Evolutionary conservation across 1,140 invertebrate genomes (phyloP).

Genomic region (Drosophila leontia): DNA sequence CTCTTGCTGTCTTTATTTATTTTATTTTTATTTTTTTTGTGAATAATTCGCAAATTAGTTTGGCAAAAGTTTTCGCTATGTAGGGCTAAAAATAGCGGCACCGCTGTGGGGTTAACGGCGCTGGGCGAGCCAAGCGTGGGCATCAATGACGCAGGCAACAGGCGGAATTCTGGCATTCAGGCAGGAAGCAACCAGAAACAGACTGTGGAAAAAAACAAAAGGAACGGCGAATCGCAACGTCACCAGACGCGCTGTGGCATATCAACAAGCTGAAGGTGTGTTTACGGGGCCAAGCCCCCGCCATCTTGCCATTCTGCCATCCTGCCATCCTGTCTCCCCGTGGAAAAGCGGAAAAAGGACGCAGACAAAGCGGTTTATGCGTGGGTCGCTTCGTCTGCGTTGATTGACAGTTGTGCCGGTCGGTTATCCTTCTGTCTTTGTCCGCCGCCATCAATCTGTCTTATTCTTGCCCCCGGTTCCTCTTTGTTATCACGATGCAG

Average conservation of each 20-base stretch:
- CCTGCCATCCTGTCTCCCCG: not conserved
- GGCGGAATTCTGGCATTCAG: slow-evolving; percentile 19
- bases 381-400: slow-evolving; percentile 35
- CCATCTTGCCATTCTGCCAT: not conserved
- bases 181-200: slow-evolving; percentile 37
- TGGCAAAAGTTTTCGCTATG: slow-evolving; percentile 21
- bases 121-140: slow-evolving; percentile 35
- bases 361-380: slow-evolving; percentile 43
- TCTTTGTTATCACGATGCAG: not conserved
- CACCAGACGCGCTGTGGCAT: slow-evolving; percentile 33
- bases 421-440: slow-evolving; percentile 17
- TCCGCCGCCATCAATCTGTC: slow-evolving; percentile 8
- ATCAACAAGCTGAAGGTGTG: slow-evolving; percentile 44
- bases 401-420: slow-evolving; percentile 33
- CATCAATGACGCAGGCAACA: slow-evolving; percentile 55
- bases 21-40: not conserved
- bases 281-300: slow-evolving; percentile 39
- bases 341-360: slow-evolving; percentile 14
- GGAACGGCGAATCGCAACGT: slow-evolving; percentile 30
- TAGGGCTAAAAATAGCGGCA: slow-evolving; percentile 19
- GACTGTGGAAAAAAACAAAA: slow-evolving; percentile 22
- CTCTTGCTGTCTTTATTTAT: not conserved
- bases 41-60: slow-evolving; percentile 42
- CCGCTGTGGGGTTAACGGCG: slow-evolving; percentile 38
- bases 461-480: not conserved